Base-by-base conservation (phyloP, 2,113 vertebrate species). In the Myxocyprinus asiaticus region DNA sequence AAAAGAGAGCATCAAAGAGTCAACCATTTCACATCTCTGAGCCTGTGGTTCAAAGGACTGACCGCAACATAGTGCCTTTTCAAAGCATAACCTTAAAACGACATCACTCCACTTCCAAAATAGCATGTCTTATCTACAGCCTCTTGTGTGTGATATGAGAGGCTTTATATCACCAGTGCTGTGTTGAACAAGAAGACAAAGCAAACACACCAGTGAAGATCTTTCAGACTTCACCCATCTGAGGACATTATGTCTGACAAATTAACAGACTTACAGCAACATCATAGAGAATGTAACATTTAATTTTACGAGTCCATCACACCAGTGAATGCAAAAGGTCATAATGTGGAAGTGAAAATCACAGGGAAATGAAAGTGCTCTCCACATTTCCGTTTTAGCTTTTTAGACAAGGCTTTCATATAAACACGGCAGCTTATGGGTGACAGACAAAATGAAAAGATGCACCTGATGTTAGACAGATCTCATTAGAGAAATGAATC, bases 391-490 rank as follows among this genome's bases (percentile, higher is more conserved):
- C 69, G 4, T 45, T 59, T 8, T 10, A 14, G 8, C 58, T 68
- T 47, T 58, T 81, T 33, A 62, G 56, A 45, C 12, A 22, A 53
- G 15, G 15, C 11, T 10, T 11, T 1, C 11, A 14, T 68, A 50
- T 77, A 67, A 84, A 77, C 78, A 73, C 63, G 1, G 4, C n/a
- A 42, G 45, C 15, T 50, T 67, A 45, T 11, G 48, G 47, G 68
- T 71, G 55, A 55, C 42, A 55, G 56, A 56, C 53, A 56, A 63
- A 67, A 51, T 7, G 7, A 79, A 76, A 56, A 11, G 42, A 66
- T 14, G 59, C 55, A 75, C 66, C 77, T 81, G 81, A 83, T 50
- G 76, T 51, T 78, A 78, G 45, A 59, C 75, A 86, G 70, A 50
- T 53, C 50, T 64, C 55, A 42, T 71, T 71, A 79, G 15, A 44